Evolutionary conservation across 2,113 vertebrate species (phyloP), one percentile per base, ranked within the genome.

Genomic region (Seriola dumerili): DNA sequence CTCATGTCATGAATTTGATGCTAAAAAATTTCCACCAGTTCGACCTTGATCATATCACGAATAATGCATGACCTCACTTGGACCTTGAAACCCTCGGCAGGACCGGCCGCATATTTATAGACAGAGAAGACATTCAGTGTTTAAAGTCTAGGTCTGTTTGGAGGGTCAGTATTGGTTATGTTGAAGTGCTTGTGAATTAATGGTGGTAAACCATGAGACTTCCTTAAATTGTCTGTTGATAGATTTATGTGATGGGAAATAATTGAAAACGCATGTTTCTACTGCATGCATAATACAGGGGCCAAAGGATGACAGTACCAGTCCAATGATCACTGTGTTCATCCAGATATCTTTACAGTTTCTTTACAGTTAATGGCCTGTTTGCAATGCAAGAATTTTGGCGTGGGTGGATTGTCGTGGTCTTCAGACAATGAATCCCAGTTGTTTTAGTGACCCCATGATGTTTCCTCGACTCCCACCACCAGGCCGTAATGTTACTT

Each of bases 391-490:
- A 55, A 57, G 50, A 54, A 34, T 64, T 36, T 12, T 80, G 12
- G n/a, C 54, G 80, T 85, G 83, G 82, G 83, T 34, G 80, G 52
- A 59, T 5, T 11, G 59, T 38, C 10, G 4, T 38, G 8, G 2
- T 38, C 6, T 25, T 57, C 52, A 55, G 42, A 89, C 80, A 91
- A 74, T 68, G 34, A 70, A 25, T 70, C 52, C 0, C 66, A 73
- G 5, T 91, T 70, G 87, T 78, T 75, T 67, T 3, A 62, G 8
- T 42, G 69, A 44, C 46, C 1, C 17, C 36, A 16, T 34, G 1
- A 59, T 50, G 25, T 76, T 90, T 57, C 73, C 46, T 38, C 0
- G 9, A 66, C 32, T 12, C 70, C 34, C 50, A 63, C 7, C 55
- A 61, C 29, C n/a, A 40, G 48, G 46, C 14, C 10, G 34, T 58